Base-by-base conservation (phyloP, 1,140 invertebrate species). In the Hypothenemus hampei region DNA sequence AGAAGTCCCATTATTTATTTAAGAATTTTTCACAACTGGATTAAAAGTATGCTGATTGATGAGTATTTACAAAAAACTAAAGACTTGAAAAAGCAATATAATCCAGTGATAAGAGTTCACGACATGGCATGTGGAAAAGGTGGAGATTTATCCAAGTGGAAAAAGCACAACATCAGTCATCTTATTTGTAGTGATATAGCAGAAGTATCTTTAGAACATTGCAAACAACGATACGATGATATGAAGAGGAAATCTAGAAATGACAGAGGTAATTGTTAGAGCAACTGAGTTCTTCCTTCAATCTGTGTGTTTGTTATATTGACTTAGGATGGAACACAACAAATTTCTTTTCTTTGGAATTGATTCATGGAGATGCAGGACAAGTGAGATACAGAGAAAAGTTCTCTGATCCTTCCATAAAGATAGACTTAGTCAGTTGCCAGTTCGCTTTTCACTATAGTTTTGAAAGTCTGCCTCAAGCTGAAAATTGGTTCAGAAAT, bases 1-100 rank as follows among this genome's bases (percentile, higher is more conserved):
- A 81, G 91, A 65, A 97, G 93, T 31, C 81, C 89, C 18, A 98
- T 99, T 59, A 87, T 93, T 65, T 86, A 89, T 67, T 79, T 98
- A 75, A 79, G 97, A 59, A 98, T 97, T 74, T 97, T 98, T 68
- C 98, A 99, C 72, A 99, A 99, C 73, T 99, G 96, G 96, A 86
- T 97, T 6, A 99, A 99, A 76, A 88, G 90, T 71, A 90, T 93
- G 75, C 74, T 97, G 0, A 97, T 99, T 63, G 81, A 80, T 66
- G 81, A 87, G 68, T 86, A 83, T 66, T 69, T 83, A 40, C 73
- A 74, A 40, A 80, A 83, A 66, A 72, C 88, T 1, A 80, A 80
- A 60, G 72, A 82, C 56, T 73, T 73, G 24, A 80, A 76, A 48
- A 76, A 76, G 59, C 75, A 82, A 59, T 74, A 81, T 45, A 80